Evolutionary conservation across 2,797 vertebrate genomes (phyloP), one percentile per base, ranked within the genome.

Genomic region (Pipistrellus nathusii): DNA sequence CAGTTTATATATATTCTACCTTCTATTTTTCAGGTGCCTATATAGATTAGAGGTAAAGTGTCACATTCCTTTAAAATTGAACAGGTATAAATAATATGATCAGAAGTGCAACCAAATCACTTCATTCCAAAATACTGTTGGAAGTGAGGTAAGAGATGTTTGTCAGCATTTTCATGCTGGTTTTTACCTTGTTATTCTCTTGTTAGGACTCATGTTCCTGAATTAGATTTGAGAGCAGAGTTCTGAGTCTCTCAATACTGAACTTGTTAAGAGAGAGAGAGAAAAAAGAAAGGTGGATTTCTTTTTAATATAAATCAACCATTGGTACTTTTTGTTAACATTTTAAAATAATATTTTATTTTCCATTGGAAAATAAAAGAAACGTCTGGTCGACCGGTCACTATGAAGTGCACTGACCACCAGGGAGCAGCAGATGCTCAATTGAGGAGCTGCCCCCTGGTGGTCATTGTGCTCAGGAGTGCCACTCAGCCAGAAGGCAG

Each of bases 341-440:
- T 91, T 88, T 69, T 35, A 53, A 85, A 92, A 41, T 76, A 51
- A 59, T 17, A n/a, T 66, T 72, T 59, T 73, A 9, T 78, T 77
- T 86, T 62, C 11, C 7, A 35, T 78, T 10, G 75, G 13, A 81
- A 30, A 62, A 5, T 0, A 5, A 62, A 12, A 2, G 5, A 30
- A 30, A 30, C 6, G 1, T 30, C 59, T 62, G 59, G 59, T 62
- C 27, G 5, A 23, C 53, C 21, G 21, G 53, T 55, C 8, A 0
- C 53, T 55, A 55, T 55, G 21, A 21, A 23, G 53, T 23, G 8
- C 53, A 23, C 53, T 55, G 53, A 55, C 53, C 53, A 55, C 53
- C 21, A 55, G 53, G 21, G 53, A 55, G 53, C 53, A 55, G 21
- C 53, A 23, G 21, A 55, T 4, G 21, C 53, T 55, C 53, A 55